These are phyloP conservation scores for Pedicia rivosa DNA, from an alignment of 2,888 invertebrate genomes.

Conservation along the genomic window DNA sequence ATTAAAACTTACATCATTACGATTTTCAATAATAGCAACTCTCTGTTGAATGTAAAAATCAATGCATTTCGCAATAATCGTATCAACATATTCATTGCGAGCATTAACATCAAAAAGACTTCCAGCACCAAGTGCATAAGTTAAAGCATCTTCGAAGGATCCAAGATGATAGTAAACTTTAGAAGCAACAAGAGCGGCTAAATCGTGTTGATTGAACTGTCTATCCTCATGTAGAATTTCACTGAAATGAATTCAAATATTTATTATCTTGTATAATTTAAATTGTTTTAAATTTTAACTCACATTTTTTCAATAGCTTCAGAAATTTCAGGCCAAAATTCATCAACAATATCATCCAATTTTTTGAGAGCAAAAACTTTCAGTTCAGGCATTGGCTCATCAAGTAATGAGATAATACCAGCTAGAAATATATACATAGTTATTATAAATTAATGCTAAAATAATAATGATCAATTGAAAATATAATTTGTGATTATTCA, in stretches of 20 bases:
- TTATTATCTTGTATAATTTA: neutral
- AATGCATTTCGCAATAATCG: conserved; percentile 93
- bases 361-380: conserved; percentile 89
- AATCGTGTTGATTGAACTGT: conserved; percentile 68
- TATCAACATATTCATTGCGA: conserved; percentile 89
- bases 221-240: conserved; percentile 94
- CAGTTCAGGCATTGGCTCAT: conserved; percentile 85
- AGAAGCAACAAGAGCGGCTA: conserved; percentile 94
- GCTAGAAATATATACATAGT: conserved; percentile 32
- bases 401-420: conserved; percentile 88
- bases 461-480: neutral
- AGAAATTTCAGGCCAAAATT: conserved; percentile 98
- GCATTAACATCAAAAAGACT: conserved; percentile 90
- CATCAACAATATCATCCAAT: conserved; percentile 84
- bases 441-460: neutral
- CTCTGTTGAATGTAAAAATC: conserved; percentile 89
- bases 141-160: conserved; percentile 89
- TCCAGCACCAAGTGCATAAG: conserved; percentile 93
- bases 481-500: no score
- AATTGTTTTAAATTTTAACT: conserved; percentile 19
- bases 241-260: conserved; percentile 26
- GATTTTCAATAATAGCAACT: conserved; percentile 54
- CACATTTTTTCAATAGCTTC: conserved; percentile 94
- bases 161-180: conserved; percentile 98
- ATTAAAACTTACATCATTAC: conserved; percentile 25